Conservation (phyloP, 2,888 invertebrate species). For the Abrostola triplasia region DNA sequence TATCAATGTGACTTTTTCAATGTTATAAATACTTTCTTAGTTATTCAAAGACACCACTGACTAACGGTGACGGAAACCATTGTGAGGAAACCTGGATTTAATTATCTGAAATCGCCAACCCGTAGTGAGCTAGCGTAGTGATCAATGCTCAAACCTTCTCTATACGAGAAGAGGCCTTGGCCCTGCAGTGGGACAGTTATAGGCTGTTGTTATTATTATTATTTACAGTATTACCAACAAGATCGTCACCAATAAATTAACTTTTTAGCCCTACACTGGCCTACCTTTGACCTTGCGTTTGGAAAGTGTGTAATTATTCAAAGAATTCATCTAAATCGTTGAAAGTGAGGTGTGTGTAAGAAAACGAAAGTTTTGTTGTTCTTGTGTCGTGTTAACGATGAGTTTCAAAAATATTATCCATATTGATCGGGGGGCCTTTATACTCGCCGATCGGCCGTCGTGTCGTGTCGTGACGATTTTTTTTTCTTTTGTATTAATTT, state of each 20-base stretch:
- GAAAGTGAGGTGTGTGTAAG: constrained; percentile 71
- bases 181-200: no score
- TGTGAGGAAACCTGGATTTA: no score
- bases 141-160: no score
- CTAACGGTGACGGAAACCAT: no score
- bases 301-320: constrained; percentile 53
- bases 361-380: constrained; percentile 78
- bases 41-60: no score
- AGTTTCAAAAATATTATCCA: constrained; percentile 74
- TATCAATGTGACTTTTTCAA: no score
- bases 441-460: constrained; percentile 50
- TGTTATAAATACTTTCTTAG: no score
- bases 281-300: constrained; percentile 34
- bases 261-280: constrained; percentile 12
- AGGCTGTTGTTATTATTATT: no score
- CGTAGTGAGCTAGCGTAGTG: no score
- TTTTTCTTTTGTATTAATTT: background rate
- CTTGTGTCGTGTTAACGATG: constrained; percentile 74
- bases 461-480: background rate
- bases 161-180: no score
- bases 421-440: constrained; percentile 67
- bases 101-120: no score
- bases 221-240: no score
- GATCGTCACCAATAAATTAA: background rate
- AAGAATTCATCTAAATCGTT: constrained; percentile 57